Evolutionary conservation across 2,888 invertebrate species (phyloP), one percentile per base, ranked within the genome.

Genomic region (Pomacea canaliculata): DNA sequence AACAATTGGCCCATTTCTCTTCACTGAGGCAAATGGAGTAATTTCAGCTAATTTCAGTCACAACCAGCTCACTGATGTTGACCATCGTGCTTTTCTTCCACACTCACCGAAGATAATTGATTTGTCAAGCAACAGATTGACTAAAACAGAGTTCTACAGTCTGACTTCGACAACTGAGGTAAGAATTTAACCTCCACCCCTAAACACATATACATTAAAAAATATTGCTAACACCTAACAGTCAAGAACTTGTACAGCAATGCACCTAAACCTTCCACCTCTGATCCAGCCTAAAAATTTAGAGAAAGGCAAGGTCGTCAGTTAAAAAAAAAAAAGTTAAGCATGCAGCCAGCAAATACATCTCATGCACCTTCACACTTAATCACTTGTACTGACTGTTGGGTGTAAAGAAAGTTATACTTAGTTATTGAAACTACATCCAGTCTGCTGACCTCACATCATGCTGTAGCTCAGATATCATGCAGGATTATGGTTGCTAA

Each of bases 51-150:
- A 86, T 72, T 85, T 89, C 80, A 86, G 87, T 73, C 63, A 77
- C 48, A 90, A 90, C 80, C 79, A 78, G 27, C 87, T 90, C 51
- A 69, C 73, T 2, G 79, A 71, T 23, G 71, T 89, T 0, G 82
- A 85, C 76, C 82, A 83, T 66, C 81, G 80, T 13, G 82, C 87
- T 7, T 89, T 90, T 79, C 78, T 82, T 19, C 85, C 83, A n/a
- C 78, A 83, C 23, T 80, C 85, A 18, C 86, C 87, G 7, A 80
- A 83, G 13, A 46, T 81, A 27, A 78, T 89, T 46, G 87, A 90
- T 73, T 78, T 90, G 48, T 88, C 89, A 1, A 73, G 83, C 59
- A 89, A 90, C 77, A 76, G 79, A 23, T 73, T 90, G 9, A 80
- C 71, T 9, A 69, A 66, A n/a, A 73, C 89, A 0, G 76, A 80